These are phyloP conservation scores for Ditula angustiorana DNA, from an alignment of 2,888 invertebrate genomes.

Conservation along the genomic window DNA sequence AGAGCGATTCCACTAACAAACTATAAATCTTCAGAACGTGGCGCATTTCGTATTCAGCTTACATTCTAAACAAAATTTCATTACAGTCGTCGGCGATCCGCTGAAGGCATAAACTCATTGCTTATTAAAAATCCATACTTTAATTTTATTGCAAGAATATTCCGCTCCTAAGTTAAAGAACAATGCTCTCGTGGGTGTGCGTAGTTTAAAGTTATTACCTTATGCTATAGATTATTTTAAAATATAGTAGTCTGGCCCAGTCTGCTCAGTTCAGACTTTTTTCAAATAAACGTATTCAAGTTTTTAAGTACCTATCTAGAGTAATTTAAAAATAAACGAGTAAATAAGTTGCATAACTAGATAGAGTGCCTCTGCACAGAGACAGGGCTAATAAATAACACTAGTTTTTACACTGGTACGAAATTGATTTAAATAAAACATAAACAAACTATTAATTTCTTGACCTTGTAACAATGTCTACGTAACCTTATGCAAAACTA, in stretches of 20 bases:
- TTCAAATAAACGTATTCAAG: too few species aligned
- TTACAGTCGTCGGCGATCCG: slow-evolving; percentile 14
- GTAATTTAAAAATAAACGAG: too few species aligned
- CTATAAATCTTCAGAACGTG: slow-evolving; percentile 26
- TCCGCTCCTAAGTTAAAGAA: not conserved
- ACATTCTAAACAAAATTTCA: slow-evolving; percentile 29
- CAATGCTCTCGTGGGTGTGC: not conserved
- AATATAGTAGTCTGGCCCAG: too few species aligned
- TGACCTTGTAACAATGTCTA: slow-evolving; percentile 20
- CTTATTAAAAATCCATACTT: slow-evolving; percentile 8
- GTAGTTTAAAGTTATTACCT: too few species aligned
- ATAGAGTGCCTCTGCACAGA: not conserved
- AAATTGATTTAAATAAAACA: slow-evolving; percentile 25
- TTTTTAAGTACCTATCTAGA: too few species aligned
- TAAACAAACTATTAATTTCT: slow-evolving; percentile 25
- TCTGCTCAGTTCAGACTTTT: too few species aligned
- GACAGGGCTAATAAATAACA: slow-evolving; percentile 17
- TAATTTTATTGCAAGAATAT: slow-evolving; percentile 12
- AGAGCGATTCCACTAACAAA: slow-evolving; percentile 32
- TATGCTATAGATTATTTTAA: too few species aligned
- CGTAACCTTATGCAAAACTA: slow-evolving; percentile 25
- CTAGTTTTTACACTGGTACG: slow-evolving; percentile 18
- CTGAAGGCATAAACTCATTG: slow-evolving; percentile 2
- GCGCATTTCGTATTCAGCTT: slow-evolving; percentile 15
- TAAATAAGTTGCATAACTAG: not conserved